Evolutionary conservation across 2,797 vertebrate species (phyloP).

Genomic region (Spheniscus humboldti): DNA sequence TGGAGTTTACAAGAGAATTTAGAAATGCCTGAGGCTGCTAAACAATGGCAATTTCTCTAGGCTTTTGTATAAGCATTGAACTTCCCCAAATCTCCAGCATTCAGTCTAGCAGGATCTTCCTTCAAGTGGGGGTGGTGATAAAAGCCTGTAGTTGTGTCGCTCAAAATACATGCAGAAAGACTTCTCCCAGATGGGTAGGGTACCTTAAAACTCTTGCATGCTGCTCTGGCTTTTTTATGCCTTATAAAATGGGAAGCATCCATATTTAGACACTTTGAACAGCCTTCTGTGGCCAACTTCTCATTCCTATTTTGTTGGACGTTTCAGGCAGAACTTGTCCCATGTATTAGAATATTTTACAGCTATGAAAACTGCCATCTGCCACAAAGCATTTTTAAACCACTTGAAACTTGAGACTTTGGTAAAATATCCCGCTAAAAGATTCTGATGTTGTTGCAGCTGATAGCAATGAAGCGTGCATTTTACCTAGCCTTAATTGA

Average conservation of each 20-base stretch:
- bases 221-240: neutral
- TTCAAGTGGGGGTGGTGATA: neutral
- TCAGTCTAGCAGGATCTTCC: slow-evolving; percentile 26
- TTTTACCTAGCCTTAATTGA: slow-evolving; percentile 9
- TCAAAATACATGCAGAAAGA: neutral
- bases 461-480: neutral
- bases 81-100: neutral
- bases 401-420: neutral
- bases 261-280: neutral
- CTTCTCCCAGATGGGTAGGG: neutral
- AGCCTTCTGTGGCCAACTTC: neutral
- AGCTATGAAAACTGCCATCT: neutral
- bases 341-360: neutral
- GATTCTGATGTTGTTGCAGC: neutral
- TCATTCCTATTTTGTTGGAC: neutral
- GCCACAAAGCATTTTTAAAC: neutral
- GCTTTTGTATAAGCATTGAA: neutral
- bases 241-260: neutral
- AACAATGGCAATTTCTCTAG: neutral
- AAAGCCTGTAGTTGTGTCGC: neutral
- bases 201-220: neutral
- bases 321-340: neutral
- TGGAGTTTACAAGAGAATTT: neutral
- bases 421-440: neutral
- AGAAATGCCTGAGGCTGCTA: neutral